Evolutionary conservation across 2,888 invertebrate species (phyloP).

Genomic region (Diloba caeruleocephala): DNA sequence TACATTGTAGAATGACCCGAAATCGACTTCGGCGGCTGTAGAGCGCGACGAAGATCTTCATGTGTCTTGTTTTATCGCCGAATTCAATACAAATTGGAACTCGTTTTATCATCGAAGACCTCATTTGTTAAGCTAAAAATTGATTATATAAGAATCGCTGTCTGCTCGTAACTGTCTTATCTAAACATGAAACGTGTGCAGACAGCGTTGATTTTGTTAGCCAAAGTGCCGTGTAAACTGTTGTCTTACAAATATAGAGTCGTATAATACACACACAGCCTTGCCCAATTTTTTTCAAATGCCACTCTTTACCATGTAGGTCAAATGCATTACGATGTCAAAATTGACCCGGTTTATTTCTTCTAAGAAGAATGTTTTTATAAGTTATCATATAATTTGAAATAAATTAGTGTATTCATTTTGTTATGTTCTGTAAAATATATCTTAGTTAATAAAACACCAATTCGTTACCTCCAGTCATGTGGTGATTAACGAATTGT

Average conservation of each 20-base stretch:
- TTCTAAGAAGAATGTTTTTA: slow-evolving; percentile 60
- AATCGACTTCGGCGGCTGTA: slow-evolving; percentile 65
- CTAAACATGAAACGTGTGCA: slow-evolving; percentile 21
- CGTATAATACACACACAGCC: slow-evolving; percentile 55
- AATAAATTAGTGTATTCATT: slow-evolving; percentile 12
- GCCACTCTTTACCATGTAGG: slow-evolving; percentile 78
- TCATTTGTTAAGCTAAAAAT: slow-evolving; percentile 13
- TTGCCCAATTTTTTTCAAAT: slow-evolving; percentile 75
- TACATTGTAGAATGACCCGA: slow-evolving; percentile 83
- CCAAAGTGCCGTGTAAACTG: slow-evolving; percentile 36
- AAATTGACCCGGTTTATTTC: slow-evolving; percentile 80
- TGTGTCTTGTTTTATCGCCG: slow-evolving; percentile 27
- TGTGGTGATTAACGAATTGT: slow-evolving; percentile 82
- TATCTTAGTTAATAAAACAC: too few species aligned
- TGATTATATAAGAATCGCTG: slow-evolving; percentile 8
- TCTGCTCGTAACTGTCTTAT: slow-evolving; percentile 16
- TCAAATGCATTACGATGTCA: slow-evolving; percentile 84
- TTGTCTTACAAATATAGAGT: slow-evolving; percentile 52
- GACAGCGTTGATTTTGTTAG: slow-evolving; percentile 37
- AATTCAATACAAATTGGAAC: slow-evolving; percentile 21
- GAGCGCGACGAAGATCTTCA: slow-evolving; percentile 61
- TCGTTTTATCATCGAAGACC: slow-evolving; percentile 17
- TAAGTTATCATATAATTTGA: slow-evolving; percentile 36
- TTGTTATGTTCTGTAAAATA: too few species aligned
- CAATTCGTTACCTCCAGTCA: slow-evolving; percentile 60